These are phyloP conservation scores for Brachyptera putata DNA, from an alignment of 2,888 invertebrate genomes.

Conservation along the genomic window DNA sequence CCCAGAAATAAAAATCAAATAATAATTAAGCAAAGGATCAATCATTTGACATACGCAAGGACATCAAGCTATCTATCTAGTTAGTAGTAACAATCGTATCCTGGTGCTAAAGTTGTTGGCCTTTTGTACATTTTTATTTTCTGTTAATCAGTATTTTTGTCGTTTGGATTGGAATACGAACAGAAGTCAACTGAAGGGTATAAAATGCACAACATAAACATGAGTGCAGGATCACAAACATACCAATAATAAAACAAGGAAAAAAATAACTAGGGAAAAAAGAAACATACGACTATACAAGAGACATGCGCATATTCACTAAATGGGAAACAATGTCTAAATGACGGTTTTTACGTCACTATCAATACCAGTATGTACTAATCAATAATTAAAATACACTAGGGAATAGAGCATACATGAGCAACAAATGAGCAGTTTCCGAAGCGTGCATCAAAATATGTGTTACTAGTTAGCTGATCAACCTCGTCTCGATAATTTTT, in stretches of 20 bases:
- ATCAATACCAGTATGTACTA: background rate
- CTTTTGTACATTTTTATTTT: no score
- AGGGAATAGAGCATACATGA: background rate
- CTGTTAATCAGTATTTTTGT: no score
- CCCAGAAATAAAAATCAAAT: constrained; percentile 50
- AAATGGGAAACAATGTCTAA: background rate
- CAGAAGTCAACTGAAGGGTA: background rate
- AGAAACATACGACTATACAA: background rate
- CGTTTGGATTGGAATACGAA: background rate
- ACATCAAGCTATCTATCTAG: constrained; percentile 17
- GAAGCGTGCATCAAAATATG: constrained; percentile 20
- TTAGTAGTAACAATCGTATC: background rate
- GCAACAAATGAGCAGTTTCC: background rate
- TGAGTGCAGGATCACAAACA: constrained; percentile 1
- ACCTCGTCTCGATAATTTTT: no score
- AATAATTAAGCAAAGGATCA: constrained; percentile 36
- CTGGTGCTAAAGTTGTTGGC: background rate
- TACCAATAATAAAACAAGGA: background rate
- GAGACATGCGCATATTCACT: constrained; percentile 5
- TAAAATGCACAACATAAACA: constrained; percentile 7
- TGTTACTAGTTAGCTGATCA: no score
- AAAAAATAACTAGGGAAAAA: background rate
- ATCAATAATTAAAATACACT: background rate
- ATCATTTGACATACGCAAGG: constrained; percentile 13
- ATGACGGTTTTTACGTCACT: background rate